Base-by-base conservation (phyloP, 2,113 vertebrate species). In the Xenopus borealis region DNA sequence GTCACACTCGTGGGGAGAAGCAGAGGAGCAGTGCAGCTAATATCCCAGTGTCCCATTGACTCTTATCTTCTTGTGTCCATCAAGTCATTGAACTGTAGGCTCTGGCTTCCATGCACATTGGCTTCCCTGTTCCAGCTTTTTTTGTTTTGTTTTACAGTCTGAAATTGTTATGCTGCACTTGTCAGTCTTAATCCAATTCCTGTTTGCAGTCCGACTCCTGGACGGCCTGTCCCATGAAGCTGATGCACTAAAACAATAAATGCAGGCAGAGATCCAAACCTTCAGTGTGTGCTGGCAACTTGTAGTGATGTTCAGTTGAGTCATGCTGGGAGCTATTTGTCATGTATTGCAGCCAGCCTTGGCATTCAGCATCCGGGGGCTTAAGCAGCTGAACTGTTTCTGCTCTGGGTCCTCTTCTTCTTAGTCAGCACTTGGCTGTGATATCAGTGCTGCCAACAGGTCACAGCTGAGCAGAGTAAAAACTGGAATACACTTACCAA, bases 1-100 rank as follows among this genome's bases (percentile, higher is more conserved):
- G 86, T 81, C 82, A 47, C 27, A 53, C 73, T 23, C 57, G 27
- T 52, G 44, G 10, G 59, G 66, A 75, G 66, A 63, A n/a, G n/a
- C n/a, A n/a, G 74, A 59, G 10, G 72, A 27, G 57, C 50, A 62
- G 55, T 33, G 57, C 17, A 12, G 58, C 50, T 57, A 70, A 69
- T 50, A 76, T 76, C 59, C 61, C 23, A 12, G 30, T 57, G 74
- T 76, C 74, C 70, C 74, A 23, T 76, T 76, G 74, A 45, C 67
- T 63, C 45, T 76, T 47, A 62, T 47, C 73, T 62, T 18, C 59
- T 17, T 52, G 45, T 50, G 53, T n/a, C 5, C 53, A 55, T 0
- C 14, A 16, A 55, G 17, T 16, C 16, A 50, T 19, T 46, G 17
- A 53, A 4, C 40, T 45, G 12, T 71, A 19, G 2, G 10, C 18